A percentile compares a stretch with the other conserved stretches of the same genome.
These are phyloP conservation scores for Centropus bengalensis DNA, from an alignment of 2,113 vertebrate species.

Conservation along the genomic window DNA sequence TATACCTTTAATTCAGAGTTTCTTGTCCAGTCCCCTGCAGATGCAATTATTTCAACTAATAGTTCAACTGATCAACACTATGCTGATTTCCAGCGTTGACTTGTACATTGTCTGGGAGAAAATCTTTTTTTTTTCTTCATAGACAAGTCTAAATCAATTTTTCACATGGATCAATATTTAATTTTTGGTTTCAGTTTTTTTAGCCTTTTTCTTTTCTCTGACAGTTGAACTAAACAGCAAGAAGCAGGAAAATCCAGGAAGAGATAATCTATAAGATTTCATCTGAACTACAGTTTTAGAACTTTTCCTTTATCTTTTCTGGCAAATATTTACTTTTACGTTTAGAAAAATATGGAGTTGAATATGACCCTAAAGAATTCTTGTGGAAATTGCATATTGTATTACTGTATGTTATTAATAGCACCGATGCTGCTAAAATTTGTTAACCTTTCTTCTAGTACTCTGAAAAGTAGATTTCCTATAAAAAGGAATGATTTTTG, in stretches of 20 bases:
- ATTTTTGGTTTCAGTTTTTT: background rate
- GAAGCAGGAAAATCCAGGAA: background rate
- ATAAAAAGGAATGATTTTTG: background rate
- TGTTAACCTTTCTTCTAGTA: background rate
- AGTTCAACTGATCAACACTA: background rate
- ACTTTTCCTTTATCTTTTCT: background rate
- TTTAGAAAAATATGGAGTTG: background rate
- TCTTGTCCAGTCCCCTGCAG: background rate
- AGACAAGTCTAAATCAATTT: slow-evolving; percentile 34
- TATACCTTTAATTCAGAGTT: slow-evolving; percentile 3
- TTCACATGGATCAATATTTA: slow-evolving; percentile 51
- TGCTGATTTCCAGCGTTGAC: background rate
- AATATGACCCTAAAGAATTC: background rate
- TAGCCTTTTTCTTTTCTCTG: background rate
- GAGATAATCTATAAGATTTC: background rate
- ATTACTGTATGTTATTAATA: background rate
- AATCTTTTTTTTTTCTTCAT: background rate
- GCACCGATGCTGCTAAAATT: background rate
- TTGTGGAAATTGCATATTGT: background rate
- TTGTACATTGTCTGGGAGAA: background rate
- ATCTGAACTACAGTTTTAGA: background rate
- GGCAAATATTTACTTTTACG: background rate
- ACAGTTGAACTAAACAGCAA: background rate
- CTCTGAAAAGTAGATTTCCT: background rate
- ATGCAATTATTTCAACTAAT: slow-evolving; percentile 29